Conservation (phyloP, 1,140 invertebrate species). For the Papilio machaon region DNA sequence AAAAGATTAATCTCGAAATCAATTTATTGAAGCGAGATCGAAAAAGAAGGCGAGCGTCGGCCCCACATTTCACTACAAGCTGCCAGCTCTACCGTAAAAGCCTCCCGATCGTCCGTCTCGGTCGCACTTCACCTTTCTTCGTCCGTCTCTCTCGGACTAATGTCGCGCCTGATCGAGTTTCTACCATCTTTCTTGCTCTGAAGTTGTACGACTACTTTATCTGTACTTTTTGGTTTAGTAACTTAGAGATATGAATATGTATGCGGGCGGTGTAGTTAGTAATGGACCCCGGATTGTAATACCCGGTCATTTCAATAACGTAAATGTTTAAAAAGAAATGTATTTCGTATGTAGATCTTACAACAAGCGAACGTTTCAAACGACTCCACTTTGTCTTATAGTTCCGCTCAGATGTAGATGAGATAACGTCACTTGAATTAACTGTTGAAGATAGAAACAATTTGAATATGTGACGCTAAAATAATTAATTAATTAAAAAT, state of each 20-base stretch:
- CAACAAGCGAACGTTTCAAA: background rate
- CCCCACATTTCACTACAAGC: conserved; percentile 77
- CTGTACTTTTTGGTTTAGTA: conserved; percentile 72
- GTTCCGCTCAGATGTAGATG: background rate
- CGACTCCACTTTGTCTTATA: background rate
- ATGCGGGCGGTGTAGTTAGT: conserved; percentile 71
- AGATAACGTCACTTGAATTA: conserved; percentile 26
- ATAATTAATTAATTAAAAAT: background rate
- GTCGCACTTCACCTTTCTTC: conserved; percentile 54
- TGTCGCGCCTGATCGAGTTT: conserved; percentile 75
- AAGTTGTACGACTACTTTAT: conserved; percentile 79
- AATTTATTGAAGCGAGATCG: conserved; percentile 80
- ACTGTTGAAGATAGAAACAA: background rate
- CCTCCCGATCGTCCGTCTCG: conserved; percentile 67
- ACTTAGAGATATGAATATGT: conserved; percentile 78
- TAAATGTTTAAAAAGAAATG: conserved; percentile 61
- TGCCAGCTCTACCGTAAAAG: conserved; percentile 80
- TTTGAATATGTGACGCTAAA: background rate
- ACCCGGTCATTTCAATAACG: conserved; percentile 67
- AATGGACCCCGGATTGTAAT: conserved; percentile 64
- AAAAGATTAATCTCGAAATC: conserved; percentile 78
- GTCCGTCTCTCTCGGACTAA: conserved; percentile 59
- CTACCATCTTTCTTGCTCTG: conserved; percentile 78
- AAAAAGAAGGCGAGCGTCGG: conserved; percentile 71
- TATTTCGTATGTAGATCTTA: conserved; percentile 39